These are phyloP conservation scores for Andricus curvator DNA, from an alignment of 2,888 invertebrate species.

Conservation along the genomic window DNA sequence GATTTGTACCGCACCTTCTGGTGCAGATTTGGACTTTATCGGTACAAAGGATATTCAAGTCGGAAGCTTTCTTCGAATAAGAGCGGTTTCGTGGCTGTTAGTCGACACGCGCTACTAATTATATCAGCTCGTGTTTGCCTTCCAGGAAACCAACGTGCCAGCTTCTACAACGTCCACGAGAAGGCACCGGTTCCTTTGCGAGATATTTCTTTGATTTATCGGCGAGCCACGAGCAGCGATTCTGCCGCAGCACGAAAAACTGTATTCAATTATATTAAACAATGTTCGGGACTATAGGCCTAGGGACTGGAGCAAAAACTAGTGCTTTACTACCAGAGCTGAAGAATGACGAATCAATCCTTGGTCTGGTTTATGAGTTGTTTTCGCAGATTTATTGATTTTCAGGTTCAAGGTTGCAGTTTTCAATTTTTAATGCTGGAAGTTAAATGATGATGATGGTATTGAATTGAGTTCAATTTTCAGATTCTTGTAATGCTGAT, in stretches of 20 bases:
- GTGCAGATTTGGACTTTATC: slow-evolving; percentile 8
- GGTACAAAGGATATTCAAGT: slow-evolving; percentile 17
- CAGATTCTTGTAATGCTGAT: too few species aligned
- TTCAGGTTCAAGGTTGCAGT: neutral
- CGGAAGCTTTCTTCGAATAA: slow-evolving; percentile 17
- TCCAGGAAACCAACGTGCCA: slow-evolving; percentile 69
- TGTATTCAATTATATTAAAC: slow-evolving; percentile 24
- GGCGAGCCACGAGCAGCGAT: slow-evolving; percentile 46
- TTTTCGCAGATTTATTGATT: neutral
- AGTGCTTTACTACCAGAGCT: slow-evolving; percentile 11
- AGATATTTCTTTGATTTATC: slow-evolving; percentile 55
- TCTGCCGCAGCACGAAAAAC: neutral
- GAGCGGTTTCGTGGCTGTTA: slow-evolving; percentile 54
- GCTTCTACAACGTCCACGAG: slow-evolving; percentile 57
- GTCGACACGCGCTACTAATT: slow-evolving; percentile 74
- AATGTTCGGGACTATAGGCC: slow-evolving; percentile 42
- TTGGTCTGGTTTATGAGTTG: neutral
- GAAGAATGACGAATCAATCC: slow-evolving; percentile 51
- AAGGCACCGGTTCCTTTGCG: slow-evolving; percentile 48
- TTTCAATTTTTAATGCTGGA: neutral
- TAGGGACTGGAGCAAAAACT: slow-evolving; percentile 48
- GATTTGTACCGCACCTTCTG: slow-evolving; percentile 15
- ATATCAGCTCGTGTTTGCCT: slow-evolving; percentile 69
- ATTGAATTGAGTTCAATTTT: too few species aligned
- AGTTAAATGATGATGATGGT: too few species aligned